phyloP scores from a whole-genome alignment of 2,113 vertebrate genomes.

The Neodontobutis hainanensis region DNA sequence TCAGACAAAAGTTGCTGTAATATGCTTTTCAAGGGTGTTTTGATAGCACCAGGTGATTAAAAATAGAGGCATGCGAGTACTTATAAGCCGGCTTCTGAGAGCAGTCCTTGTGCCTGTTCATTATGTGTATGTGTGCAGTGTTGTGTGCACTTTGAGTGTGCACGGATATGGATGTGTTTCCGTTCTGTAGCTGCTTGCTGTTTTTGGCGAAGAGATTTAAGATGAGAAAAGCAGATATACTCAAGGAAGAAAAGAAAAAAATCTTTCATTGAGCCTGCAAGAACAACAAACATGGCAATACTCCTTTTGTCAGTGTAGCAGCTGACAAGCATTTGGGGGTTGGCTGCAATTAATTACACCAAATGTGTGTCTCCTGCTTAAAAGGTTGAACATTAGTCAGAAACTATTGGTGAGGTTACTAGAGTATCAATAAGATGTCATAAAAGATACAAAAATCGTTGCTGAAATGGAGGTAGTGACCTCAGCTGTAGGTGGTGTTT shows the following conservation, averaged over 20 bases:
- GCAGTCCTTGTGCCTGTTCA: conserved; percentile 27
- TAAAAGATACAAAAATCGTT: no score
- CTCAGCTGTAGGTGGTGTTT: background rate
- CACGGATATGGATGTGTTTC: conserved; percentile 62
- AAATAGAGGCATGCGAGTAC: conserved; percentile 40
- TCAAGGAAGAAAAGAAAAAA: conserved; percentile 38
- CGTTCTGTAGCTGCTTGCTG: conserved; percentile 56
- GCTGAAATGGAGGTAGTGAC: background rate
- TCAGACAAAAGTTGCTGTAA: conserved; percentile 37
- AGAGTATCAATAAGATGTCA: no score
- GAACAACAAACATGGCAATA: conserved; percentile 48
- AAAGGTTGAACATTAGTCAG: no score
- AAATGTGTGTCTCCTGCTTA: background rate
- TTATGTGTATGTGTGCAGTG: conserved; percentile 31
- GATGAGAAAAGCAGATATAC: conserved; percentile 67
- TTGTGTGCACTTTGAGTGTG: conserved; percentile 45
- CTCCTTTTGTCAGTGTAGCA: conserved; percentile 36
- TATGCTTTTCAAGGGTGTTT: conserved; percentile 50
- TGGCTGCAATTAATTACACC: conserved; percentile 24
- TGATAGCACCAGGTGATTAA: conserved; percentile 54
- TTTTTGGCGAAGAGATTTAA: conserved; percentile 50
- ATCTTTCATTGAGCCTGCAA: conserved; percentile 43
- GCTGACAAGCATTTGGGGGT: conserved; percentile 46
- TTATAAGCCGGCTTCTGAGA: conserved; percentile 38
- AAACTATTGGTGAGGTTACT: no score